These are phyloP conservation scores for cattle (Bos taurus) DNA, from an alignment of 2,113 vertebrate species.

Conservation along the genomic window DNA sequence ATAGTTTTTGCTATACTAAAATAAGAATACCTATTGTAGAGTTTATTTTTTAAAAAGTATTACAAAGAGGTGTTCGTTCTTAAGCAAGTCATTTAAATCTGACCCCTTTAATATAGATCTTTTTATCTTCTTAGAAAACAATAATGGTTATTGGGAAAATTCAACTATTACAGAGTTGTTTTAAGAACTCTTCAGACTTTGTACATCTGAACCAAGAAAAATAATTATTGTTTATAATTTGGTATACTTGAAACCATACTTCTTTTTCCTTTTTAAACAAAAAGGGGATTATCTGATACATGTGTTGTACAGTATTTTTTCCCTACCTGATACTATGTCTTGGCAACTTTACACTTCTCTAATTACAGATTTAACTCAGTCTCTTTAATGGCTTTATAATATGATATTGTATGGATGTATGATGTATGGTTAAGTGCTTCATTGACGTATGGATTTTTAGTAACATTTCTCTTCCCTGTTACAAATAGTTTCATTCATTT, in stretches of 20 bases:
- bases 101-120: background rate
- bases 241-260: background rate
- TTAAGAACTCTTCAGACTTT: conserved; percentile 33
- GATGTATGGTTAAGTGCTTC: background rate
- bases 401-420: background rate
- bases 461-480: background rate
- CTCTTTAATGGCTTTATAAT: background rate
- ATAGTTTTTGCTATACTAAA: background rate
- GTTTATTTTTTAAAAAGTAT: background rate
- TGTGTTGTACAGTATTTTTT: background rate
- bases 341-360: background rate
- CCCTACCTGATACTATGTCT: background rate
- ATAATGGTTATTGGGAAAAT: background rate
- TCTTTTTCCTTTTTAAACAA: background rate
- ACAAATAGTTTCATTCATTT: conserved; percentile 13
- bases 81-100: background rate
- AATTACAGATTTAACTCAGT: background rate
- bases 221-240: conserved; percentile 10
- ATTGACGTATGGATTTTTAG: background rate
- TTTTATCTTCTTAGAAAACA: conserved; percentile 1
- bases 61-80: background rate
- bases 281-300: background rate
- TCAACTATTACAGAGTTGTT: background rate
- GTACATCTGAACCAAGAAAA: background rate
- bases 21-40: background rate